phyloP scores from a whole-genome alignment of 2,797 vertebrate genomes.

The Tachyglossus aculeatus region DNA sequence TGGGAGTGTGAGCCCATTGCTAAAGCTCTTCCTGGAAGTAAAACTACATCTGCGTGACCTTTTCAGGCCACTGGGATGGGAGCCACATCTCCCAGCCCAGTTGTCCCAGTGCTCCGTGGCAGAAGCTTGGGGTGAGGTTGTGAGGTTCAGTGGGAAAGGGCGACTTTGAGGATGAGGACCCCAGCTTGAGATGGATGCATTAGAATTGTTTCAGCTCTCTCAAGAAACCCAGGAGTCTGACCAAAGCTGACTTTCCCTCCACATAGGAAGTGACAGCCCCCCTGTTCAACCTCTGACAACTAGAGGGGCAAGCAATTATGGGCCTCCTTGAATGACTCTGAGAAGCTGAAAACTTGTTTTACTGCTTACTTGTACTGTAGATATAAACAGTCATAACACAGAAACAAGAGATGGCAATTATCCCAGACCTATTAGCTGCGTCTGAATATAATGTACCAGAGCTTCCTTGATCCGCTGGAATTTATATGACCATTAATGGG shows the following conservation, averaged over 20 bases:
- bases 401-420: constrained; percentile 64
- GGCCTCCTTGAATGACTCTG: neutral
- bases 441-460: constrained; percentile 53
- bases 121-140: too few species aligned
- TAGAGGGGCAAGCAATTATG: constrained; percentile 36
- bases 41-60: too few species aligned
- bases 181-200: too few species aligned
- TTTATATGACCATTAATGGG: constrained; percentile 73
- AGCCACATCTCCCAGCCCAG: too few species aligned
- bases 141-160: too few species aligned
- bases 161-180: too few species aligned
- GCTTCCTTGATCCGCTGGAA: constrained; percentile 68
- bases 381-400: constrained; percentile 48
- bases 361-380: constrained; percentile 32
- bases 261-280: constrained; percentile 45
- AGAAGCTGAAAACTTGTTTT: constrained; percentile 53
- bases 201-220: too few species aligned
- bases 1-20: too few species aligned
- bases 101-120: too few species aligned
- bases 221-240: accelerated
- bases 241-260: constrained; percentile 23
- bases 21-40: too few species aligned
- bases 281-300: constrained; percentile 34
- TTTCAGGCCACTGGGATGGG: too few species aligned
- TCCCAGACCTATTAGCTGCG: constrained; percentile 67